phyloP scores from a whole-genome alignment of 2,888 invertebrate species.

The Tenthredo distinguenda region DNA sequence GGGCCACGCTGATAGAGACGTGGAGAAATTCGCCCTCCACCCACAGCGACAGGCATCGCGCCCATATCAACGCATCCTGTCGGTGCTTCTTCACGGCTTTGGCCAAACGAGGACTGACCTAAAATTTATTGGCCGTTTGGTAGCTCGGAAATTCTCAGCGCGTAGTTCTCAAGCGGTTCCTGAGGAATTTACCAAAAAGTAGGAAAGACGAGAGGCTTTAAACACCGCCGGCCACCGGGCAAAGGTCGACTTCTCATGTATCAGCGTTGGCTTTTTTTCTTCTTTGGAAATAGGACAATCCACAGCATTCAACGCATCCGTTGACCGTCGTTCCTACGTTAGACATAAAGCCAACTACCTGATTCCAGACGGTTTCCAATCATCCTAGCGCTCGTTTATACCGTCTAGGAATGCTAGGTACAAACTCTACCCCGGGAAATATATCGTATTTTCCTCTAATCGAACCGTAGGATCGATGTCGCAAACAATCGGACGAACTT shows the following conservation, averaged over 20 bases:
- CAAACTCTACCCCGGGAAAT: background rate
- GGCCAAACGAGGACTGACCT: slow-evolving; percentile 17
- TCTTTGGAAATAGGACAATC: background rate
- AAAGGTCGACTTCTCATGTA: slow-evolving; percentile 36
- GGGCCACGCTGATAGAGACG: background rate
- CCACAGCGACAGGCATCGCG: background rate
- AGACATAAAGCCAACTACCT: background rate
- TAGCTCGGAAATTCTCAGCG: slow-evolving; percentile 36
- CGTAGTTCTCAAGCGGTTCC: slow-evolving; percentile 36
- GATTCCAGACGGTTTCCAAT: slow-evolving; percentile 7
- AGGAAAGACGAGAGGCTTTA: background rate
- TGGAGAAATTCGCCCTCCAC: background rate
- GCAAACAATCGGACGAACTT: slow-evolving; percentile 28
- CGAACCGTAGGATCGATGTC: background rate
- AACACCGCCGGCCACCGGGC: background rate
- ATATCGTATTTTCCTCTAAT: background rate
- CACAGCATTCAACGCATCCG: background rate
- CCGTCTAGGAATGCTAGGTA: background rate
- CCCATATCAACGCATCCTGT: background rate
- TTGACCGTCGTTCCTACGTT: background rate
- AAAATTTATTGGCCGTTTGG: slow-evolving; percentile 46
- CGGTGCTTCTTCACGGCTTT: slow-evolving; percentile 25
- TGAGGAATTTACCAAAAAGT: background rate
- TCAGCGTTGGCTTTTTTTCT: background rate
- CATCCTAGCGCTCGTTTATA: background rate